Base-by-base conservation (phyloP, 1,140 invertebrate species). In the Aphelenchoides fujianensis region DNA sequence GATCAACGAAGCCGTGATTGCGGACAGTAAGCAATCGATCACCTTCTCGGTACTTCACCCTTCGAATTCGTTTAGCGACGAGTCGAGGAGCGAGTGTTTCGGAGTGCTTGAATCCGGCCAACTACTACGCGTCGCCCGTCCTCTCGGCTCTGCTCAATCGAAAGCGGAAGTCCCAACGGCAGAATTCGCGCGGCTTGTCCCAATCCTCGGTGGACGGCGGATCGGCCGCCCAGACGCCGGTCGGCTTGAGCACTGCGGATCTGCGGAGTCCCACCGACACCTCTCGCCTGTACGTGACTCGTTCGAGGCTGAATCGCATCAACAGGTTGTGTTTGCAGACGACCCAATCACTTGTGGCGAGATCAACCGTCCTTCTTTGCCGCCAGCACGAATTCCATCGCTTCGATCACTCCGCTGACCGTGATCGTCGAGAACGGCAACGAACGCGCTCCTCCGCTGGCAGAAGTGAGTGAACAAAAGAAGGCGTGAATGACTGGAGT, bases 1-100 rank as follows among this genome's bases (percentile, higher is more conserved):
- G 27, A 59, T 30, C 55, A 59, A 59, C 55, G 55, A 59, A 7
- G 55, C 5, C 12, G 41, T 48, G 12, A 48, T 48, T 48, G 55
- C 55, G 28, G 55, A 19, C 5, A 23, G 19, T 7, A n/a, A n/a
- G n/a, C n/a, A n/a, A n/a, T n/a, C n/a, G n/a, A n/a, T n/a, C n/a
- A n/a, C n/a, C n/a, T n/a, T n/a, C n/a, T n/a, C n/a, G n/a, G n/a
- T n/a, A n/a, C n/a, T n/a, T n/a, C n/a, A n/a, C n/a, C n/a, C n/a
- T n/a, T 12, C 41, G 12, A 48, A 48, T 48, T 48, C 12, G 12
- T 59, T 59, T 32, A 59, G 55, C 19, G 5, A 23, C 5, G 5
- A 23, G 19, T 5, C 55, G 55, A 30, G 5, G 5, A 59, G 34
- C 28, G 28, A 59, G 55, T 23, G 55, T 59, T 27, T 59, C 55